Evolutionary conservation across 2,888 invertebrate genomes (phyloP).

Genomic region (Minunthozetes semirufus): DNA sequence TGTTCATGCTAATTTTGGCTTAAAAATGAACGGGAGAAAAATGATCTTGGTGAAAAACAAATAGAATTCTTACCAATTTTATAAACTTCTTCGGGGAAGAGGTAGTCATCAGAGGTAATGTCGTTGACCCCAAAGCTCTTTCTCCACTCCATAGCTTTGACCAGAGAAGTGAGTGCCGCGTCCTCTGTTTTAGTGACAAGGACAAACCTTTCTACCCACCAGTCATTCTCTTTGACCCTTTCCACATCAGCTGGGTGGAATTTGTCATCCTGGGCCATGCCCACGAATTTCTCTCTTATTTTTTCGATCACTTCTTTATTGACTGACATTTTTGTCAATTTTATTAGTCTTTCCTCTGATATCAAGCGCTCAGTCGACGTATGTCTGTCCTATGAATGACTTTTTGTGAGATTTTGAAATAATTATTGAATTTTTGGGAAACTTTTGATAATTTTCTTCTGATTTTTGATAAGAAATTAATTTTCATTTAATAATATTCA

Average conservation of each 20-base stretch:
- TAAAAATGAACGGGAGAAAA: too few relatives aligned
- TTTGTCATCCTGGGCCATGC: background rate
- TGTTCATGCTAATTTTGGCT: too few relatives aligned
- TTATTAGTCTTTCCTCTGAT: too few relatives aligned
- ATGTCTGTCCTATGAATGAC: too few relatives aligned
- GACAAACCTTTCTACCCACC: constrained; percentile 32
- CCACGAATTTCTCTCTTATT: constrained; percentile 1
- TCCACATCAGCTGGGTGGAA: constrained; percentile 32
- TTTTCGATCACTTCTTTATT: constrained; percentile 23
- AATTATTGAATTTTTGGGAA: too few relatives aligned
- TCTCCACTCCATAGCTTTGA: constrained; percentile 31
- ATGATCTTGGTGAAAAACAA: too few relatives aligned
- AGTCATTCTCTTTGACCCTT: constrained; percentile 27
- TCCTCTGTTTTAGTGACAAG: constrained; percentile 25
- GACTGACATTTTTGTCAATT: background rate
- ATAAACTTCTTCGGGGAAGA: constrained; percentile 38
- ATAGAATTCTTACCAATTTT: constrained; percentile 24
- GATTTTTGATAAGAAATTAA: too few relatives aligned
- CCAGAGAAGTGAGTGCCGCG: constrained; percentile 17
- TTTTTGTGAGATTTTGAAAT: too few relatives aligned
- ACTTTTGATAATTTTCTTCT: too few relatives aligned
- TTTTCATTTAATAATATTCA: too few relatives aligned
- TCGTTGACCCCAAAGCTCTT: constrained; percentile 33
- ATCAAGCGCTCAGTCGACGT: too few relatives aligned
- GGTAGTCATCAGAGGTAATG: constrained; percentile 1